A percentile compares a stretch with the other conserved stretches of the same genome.
phyloP scores from a whole-genome alignment of 2,888 invertebrate species.

The Agrilus mali region DNA sequence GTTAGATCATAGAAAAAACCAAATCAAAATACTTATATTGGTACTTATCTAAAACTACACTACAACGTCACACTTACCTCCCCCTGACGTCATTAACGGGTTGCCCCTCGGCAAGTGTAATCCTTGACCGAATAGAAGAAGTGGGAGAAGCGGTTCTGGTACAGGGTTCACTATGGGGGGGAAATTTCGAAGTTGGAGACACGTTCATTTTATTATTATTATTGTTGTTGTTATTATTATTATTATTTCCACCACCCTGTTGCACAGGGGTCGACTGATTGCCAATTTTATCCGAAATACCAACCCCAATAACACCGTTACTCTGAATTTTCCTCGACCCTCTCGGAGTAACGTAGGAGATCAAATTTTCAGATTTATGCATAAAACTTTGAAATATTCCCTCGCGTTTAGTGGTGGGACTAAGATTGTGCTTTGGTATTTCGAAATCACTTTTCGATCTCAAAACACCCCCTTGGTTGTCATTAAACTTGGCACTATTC shows the following conservation, averaged over 20 bases:
- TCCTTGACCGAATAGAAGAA: conserved; percentile 7
- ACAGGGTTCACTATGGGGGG: conserved; percentile 20
- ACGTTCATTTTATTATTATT: conserved; percentile 21
- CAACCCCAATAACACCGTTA: not conserved
- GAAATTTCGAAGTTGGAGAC: conserved; percentile 19
- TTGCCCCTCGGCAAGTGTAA: conserved; percentile 8
- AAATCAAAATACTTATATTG: too few species aligned
- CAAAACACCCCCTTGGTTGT: conserved; percentile 18
- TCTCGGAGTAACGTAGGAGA: conserved; percentile 46
- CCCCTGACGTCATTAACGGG: conserved; percentile 11
- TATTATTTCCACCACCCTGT: conserved; percentile 13
- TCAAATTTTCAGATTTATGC: conserved; percentile 32
- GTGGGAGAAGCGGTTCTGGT: conserved; percentile 26
- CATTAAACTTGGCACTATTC: conserved; percentile 7
- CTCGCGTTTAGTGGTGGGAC: conserved; percentile 7
- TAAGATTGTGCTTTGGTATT: conserved; percentile 18
- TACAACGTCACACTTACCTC: too few species aligned
- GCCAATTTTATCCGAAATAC: conserved; percentile 3
- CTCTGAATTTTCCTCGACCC: conserved; percentile 32
- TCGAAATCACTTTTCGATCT: conserved; percentile 32
- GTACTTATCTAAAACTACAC: too few species aligned
- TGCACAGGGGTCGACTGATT: conserved; percentile 21
- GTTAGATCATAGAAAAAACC: too few species aligned
- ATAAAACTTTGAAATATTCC: conserved; percentile 19
- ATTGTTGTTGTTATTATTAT: conserved; percentile 15